Conservation (phyloP, 2,888 invertebrate genomes). For the Reticulitermes lucifugus region DNA sequence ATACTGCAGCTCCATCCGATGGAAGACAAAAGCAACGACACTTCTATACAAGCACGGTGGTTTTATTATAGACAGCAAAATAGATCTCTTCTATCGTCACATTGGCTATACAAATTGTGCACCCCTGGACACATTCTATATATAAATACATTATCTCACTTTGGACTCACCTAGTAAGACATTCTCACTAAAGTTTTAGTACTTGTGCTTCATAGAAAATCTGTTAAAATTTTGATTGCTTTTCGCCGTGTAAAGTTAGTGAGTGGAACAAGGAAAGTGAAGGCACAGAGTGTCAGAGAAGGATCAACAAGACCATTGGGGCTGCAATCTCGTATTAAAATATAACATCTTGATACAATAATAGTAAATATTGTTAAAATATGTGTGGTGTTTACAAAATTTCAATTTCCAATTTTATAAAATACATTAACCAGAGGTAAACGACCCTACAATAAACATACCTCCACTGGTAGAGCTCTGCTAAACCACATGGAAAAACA, state of each 20-base stretch:
- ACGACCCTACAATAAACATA: conserved; percentile 19
- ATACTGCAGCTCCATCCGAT: conserved; percentile 51
- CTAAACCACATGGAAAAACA: neutral
- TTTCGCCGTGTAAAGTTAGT: conserved; percentile 52
- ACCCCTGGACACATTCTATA: conserved; percentile 50
- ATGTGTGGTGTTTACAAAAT: conserved; percentile 39
- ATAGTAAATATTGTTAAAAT: conserved; percentile 41
- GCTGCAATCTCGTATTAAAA: conserved; percentile 46
- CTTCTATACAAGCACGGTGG: conserved; percentile 51
- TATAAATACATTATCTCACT: conserved; percentile 52
- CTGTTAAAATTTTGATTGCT: conserved; percentile 53
- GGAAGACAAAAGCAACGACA: conserved; percentile 54
- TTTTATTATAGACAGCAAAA: conserved; percentile 52
- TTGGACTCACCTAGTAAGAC: conserved; percentile 52
- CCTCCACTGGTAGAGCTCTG: conserved; percentile 40
- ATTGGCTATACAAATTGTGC: conserved; percentile 52
- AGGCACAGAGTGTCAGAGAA: conserved; percentile 53
- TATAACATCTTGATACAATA: conserved; percentile 40
- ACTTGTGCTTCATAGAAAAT: conserved; percentile 53
- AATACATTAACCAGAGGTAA: conserved; percentile 40
- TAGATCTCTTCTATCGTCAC: conserved; percentile 52
- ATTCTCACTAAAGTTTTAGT: conserved; percentile 53
- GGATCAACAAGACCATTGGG: conserved; percentile 46
- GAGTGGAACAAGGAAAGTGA: conserved; percentile 50
- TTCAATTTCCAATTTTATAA: conserved; percentile 39